Base-by-base conservation (phyloP, 2,797 vertebrate species). In the Tapirus indicus region DNA sequence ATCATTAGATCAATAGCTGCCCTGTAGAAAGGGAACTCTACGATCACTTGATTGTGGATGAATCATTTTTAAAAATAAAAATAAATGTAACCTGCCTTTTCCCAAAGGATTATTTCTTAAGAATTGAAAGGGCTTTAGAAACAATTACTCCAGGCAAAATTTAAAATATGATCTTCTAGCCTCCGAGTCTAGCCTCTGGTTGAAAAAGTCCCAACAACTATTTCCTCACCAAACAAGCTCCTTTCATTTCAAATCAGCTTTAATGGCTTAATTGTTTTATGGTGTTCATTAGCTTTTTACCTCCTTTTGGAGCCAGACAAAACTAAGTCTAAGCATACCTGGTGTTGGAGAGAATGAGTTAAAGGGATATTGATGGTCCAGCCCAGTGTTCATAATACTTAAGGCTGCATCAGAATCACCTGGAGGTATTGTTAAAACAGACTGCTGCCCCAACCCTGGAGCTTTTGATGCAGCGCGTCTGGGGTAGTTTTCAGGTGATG, bases 201-300 rank as follows among this genome's bases (percentile, higher is more conserved):
- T 27, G 72, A 79, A 17, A 23, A 49, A 58, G 78, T 35, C 69
- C 68, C 49, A 2, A 0, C 3, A 21, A 14, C 69, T 14, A 29
- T 32, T 69, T 92, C 95, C 95, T 69, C 14, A n/a, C 85, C 64
- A 78, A 35, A 44, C 16, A 56, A 52, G 64, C 66, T 35, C n/a
- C 79, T 97, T 93, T 87, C 78, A 8, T 71, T 93, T 69, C n/a
- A 60, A 74, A 93, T 93, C 96, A 69, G 47, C 90, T 79, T 79
- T 66, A 87, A 96, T 32, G 91, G 90, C 87, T 92, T 94, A 93
- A 97, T 94, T 94, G 96, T 21, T 97, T 98, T 95, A 95, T 83
- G 95, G 95, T 78, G n/a, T 79, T 79, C 92, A 11, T 62, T 25
- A 25, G 69, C 44, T 64, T 47, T 58, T 85, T 64, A n/a, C 86